Percentiles rank a stretch among this genome's conserved stretches.
These are phyloP conservation scores for Cryptoprocta ferox DNA, from an alignment of 2,797 vertebrate genomes.

Conservation along the genomic window DNA sequence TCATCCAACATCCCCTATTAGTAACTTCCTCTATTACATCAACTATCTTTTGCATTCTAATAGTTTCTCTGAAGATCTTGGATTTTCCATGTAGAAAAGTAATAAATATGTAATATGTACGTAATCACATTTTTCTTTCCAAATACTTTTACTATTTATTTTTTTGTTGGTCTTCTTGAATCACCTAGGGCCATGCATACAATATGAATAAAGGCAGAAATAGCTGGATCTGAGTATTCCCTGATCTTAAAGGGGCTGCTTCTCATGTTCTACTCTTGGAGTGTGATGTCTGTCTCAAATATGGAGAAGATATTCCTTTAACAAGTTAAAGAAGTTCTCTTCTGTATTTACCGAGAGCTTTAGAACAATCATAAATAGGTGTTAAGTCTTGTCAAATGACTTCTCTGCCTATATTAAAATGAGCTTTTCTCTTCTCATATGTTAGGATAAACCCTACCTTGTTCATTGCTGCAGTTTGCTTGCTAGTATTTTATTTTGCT, in stretches of 20 bases:
- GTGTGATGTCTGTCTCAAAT: background rate
- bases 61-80: background rate
- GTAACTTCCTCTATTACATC: background rate
- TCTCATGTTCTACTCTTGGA: background rate
- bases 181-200: background rate
- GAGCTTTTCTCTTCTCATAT: background rate
- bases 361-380: background rate
- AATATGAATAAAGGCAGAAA: slow-evolving; percentile 10
- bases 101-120: background rate
- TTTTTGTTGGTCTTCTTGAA: background rate
- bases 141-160: background rate
- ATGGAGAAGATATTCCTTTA: background rate
- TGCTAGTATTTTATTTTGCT: slow-evolving; percentile 43
- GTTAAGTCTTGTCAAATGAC: background rate
- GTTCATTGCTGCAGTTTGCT: background rate
- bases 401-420: background rate
- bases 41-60: background rate
- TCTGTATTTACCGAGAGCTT: background rate
- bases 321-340: background rate
- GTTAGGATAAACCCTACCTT: background rate
- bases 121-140: background rate
- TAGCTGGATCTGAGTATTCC: background rate
- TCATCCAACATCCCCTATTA: background rate
- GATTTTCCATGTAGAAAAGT: background rate
- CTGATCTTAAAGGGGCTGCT: background rate